phyloP scores from a whole-genome alignment of 2,797 vertebrate genomes.

The Thaleichthys pacificus region DNA sequence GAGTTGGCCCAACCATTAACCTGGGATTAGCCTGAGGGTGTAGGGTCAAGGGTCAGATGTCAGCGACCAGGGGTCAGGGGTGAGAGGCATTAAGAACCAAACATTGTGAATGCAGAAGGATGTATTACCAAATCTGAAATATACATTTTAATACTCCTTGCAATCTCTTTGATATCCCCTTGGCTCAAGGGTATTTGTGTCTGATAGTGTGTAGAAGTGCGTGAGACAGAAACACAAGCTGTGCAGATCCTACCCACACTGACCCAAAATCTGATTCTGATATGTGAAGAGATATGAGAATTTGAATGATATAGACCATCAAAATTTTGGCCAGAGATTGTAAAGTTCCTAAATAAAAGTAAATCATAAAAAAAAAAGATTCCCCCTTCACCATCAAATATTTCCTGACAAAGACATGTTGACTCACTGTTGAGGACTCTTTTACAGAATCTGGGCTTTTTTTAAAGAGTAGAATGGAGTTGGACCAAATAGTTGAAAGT shows the following conservation, averaged over 20 bases:
- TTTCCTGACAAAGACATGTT: too few relatives aligned
- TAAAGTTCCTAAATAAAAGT: too few relatives aligned
- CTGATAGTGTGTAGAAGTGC: neutral
- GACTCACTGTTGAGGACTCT: too few relatives aligned
- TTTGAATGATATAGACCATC: neutral
- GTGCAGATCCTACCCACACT: too few relatives aligned
- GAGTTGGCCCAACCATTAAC: constrained; percentile 49
- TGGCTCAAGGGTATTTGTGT: constrained; percentile 27
- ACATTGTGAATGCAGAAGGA: constrained; percentile 40
- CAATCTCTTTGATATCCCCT: constrained; percentile 24
- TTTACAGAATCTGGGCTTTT: too few relatives aligned
- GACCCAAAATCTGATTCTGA: too few relatives aligned
- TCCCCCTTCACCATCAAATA: too few relatives aligned
- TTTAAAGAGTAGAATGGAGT: neutral
- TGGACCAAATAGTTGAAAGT: constrained; percentile 33
- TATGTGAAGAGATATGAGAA: too few relatives aligned
- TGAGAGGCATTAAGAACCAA: constrained; percentile 49
- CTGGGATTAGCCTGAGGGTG: constrained; percentile 59
- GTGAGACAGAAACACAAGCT: neutral
- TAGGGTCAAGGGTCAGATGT: constrained; percentile 49
- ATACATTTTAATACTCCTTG: constrained; percentile 45
- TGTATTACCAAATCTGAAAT: constrained; percentile 36
- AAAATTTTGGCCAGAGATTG: too few relatives aligned
- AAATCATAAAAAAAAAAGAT: too few relatives aligned
- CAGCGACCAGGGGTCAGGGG: constrained; percentile 41